phyloP scores from a whole-genome alignment of 2,888 invertebrate genomes.

The Mayetiola destructor region DNA sequence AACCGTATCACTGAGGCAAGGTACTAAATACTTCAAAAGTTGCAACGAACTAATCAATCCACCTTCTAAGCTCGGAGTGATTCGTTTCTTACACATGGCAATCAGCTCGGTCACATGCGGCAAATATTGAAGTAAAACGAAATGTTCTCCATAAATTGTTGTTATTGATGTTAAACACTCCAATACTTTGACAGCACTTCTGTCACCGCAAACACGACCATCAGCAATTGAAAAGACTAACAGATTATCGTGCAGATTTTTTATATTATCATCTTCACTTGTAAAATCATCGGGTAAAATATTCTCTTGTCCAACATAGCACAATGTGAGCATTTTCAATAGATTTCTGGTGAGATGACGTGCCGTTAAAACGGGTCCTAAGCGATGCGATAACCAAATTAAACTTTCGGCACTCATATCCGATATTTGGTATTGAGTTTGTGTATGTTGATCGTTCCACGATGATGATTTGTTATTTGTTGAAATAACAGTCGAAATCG shows the following conservation, averaged over 20 bases:
- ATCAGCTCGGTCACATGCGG: slow-evolving; percentile 80
- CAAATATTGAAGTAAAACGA: slow-evolving; percentile 76
- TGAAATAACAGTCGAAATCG: neutral
- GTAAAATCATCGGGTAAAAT: slow-evolving; percentile 36
- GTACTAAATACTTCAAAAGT: slow-evolving; percentile 62
- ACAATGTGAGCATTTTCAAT: slow-evolving; percentile 82
- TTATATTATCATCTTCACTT: slow-evolving; percentile 19
- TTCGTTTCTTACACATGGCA: slow-evolving; percentile 59
- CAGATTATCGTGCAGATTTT: slow-evolving; percentile 30
- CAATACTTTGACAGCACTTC: slow-evolving; percentile 71
- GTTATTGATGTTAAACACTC: slow-evolving; percentile 1
- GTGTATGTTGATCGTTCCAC: slow-evolving; percentile 29
- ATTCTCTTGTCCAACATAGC: slow-evolving; percentile 77
- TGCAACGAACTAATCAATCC: slow-evolving; percentile 74
- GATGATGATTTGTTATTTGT: slow-evolving; percentile 18
- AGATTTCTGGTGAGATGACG: slow-evolving; percentile 81
- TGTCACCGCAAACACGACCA: slow-evolving; percentile 58
- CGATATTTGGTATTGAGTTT: slow-evolving; percentile 39
- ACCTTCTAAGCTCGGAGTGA: slow-evolving; percentile 75
- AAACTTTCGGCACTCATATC: slow-evolving; percentile 79
- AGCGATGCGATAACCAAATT: slow-evolving; percentile 80
- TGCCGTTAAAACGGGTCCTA: slow-evolving; percentile 89
- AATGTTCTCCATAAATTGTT: slow-evolving; percentile 69
- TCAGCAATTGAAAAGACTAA: slow-evolving; percentile 50
- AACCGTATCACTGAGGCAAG: slow-evolving; percentile 66